phyloP scores from a whole-genome alignment of 1,140 invertebrate species.

The Bicyclus anynana region DNA sequence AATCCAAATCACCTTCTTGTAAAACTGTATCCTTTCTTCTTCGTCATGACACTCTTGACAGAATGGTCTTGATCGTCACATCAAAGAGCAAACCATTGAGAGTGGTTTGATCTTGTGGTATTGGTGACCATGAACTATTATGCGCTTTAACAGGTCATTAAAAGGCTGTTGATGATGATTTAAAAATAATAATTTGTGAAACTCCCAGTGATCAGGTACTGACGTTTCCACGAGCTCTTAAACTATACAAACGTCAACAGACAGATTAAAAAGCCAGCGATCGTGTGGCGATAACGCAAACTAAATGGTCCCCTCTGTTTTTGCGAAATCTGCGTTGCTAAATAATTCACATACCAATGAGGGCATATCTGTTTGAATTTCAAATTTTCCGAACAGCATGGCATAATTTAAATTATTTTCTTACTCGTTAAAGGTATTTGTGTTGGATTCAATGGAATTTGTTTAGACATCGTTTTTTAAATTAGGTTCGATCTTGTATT shows the following conservation, averaged over 20 bases:
- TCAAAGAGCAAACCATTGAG: too few species aligned
- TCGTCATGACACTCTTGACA: too few species aligned
- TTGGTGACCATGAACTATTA: too few species aligned
- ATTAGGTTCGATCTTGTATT: neutral
- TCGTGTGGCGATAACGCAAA: conserved; percentile 65
- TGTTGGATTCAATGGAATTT: conserved; percentile 10
- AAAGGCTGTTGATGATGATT: too few species aligned
- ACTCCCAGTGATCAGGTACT: too few species aligned
- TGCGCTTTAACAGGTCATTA: too few species aligned
- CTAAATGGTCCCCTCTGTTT: conserved; percentile 51
- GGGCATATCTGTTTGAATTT: conserved; percentile 50
- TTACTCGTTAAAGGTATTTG: conserved; percentile 32
- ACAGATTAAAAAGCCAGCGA: conserved; percentile 56
- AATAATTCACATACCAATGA: conserved; percentile 54
- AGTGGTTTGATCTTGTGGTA: too few species aligned
- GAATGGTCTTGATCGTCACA: too few species aligned
- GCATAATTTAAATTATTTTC: conserved; percentile 40
- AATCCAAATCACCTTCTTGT: too few species aligned
- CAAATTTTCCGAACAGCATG: conserved; percentile 49
- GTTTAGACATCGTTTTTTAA: neutral
- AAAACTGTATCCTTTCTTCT: too few species aligned
- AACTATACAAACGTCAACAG: conserved; percentile 32
- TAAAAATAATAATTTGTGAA: too few species aligned
- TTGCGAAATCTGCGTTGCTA: conserved; percentile 47
- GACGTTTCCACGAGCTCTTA: too few species aligned